Evolutionary conservation across 2,797 vertebrate genomes (phyloP).

Genomic region (Paguma larvata): DNA sequence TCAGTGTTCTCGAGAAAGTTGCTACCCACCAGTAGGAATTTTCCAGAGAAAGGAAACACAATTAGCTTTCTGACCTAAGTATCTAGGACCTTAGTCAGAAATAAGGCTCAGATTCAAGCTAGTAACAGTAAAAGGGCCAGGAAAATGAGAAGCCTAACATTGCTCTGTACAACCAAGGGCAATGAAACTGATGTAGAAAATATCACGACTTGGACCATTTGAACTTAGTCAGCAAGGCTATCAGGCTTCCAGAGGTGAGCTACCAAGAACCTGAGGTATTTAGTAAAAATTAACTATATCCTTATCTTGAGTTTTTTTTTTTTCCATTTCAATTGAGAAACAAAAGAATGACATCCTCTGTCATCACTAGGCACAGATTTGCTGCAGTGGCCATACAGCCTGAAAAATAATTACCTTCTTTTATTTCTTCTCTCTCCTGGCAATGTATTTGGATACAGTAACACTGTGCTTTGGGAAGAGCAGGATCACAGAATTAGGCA

Average conservation of each 20-base stretch:
- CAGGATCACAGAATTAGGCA: not conserved
- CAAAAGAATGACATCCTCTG: not conserved
- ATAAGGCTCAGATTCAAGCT: not conserved
- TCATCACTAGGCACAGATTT: not conserved
- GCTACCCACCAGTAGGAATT: not conserved
- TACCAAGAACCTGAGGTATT: not conserved
- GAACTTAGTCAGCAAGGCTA: not conserved
- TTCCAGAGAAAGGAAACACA: not conserved
- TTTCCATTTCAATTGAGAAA: not conserved
- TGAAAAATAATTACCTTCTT: not conserved
- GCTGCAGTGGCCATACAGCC: not conserved
- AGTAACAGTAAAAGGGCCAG: not conserved
- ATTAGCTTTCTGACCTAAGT: conserved; percentile 27
- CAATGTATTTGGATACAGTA: not conserved
- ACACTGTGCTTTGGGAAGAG: not conserved
- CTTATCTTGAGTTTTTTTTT: not conserved
- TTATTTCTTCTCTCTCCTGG: not conserved
- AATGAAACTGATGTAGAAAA: not conserved
- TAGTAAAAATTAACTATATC: not conserved
- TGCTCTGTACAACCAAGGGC: not conserved
- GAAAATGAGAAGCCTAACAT: not conserved
- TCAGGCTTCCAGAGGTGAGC: not conserved
- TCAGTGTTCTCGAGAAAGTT: not conserved
- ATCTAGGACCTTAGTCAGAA: not conserved
- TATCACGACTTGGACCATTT: not conserved